phyloP scores from a whole-genome alignment of 2,797 vertebrate species.

The Phrynocephalus vlangalii region DNA sequence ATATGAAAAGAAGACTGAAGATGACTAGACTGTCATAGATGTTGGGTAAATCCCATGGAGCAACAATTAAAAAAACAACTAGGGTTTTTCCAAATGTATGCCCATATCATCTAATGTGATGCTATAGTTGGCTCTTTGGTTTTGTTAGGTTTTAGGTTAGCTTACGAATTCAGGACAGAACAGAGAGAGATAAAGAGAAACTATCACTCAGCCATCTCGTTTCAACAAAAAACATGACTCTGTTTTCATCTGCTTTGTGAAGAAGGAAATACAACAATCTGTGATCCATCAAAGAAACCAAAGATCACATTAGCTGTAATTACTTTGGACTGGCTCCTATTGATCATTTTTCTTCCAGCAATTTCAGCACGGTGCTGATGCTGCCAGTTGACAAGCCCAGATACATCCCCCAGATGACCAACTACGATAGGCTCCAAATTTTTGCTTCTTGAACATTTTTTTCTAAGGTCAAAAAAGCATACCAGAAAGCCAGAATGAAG shows the following conservation, averaged over 20 bases:
- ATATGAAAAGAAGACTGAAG: neutral
- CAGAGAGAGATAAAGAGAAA: neutral
- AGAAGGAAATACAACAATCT: conserved; percentile 44
- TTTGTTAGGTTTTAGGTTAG: neutral
- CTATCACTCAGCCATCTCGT: conserved; percentile 41
- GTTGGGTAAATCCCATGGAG: neutral
- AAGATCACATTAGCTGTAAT: conserved; percentile 65
- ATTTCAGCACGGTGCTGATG: conserved; percentile 29
- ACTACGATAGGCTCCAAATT: conserved; percentile 45
- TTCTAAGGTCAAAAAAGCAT: conserved; percentile 45
- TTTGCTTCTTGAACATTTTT: conserved; percentile 53
- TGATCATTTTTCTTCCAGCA: conserved; percentile 46
- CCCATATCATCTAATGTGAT: conserved; percentile 5
- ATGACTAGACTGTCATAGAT: neutral
- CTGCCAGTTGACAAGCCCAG: conserved; percentile 25
- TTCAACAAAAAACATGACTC: conserved; percentile 41
- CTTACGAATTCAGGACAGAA: neutral
- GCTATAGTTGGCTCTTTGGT: conserved; percentile 27
- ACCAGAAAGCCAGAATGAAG: conserved; percentile 41
- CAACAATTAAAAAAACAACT: neutral
- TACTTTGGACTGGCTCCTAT: conserved; percentile 57
- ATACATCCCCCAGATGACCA: conserved; percentile 8
- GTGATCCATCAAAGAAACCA: conserved; percentile 58
- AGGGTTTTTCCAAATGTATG: conserved; percentile 16
- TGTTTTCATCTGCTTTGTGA: conserved; percentile 58